Evolutionary conservation across 1,140 invertebrate species (phyloP), one percentile per base, ranked within the genome.

Genomic region (Papilio aristodemus): DNA sequence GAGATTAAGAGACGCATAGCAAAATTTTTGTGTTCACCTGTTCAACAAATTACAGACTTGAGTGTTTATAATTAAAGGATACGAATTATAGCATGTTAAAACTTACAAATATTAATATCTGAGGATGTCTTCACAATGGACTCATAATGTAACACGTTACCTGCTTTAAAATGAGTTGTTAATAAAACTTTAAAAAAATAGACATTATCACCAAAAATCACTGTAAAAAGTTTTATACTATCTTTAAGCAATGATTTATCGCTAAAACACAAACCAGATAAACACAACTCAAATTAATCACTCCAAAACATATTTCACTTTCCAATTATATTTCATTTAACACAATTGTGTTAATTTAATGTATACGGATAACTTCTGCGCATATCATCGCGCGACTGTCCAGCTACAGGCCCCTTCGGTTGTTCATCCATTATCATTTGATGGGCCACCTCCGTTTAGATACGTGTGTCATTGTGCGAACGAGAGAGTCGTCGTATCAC

Each of bases 361-460:
- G 13, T 64, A 43, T 43, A 37, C 60, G 43, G 17, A 60, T 62
- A 14, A 38, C 73, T 71, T 68, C 71, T 84, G 81, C 85, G 84
- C 79, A 84, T 82, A 87, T 81, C 77, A 76, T 50, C 67, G 72
- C 71, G 67, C 70, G 72, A 83, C 81, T 84, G 82, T 72, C 81
- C 83, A 80, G n/a, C n/a, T n/a, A n/a, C n/a, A n/a, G 85, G 86
- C 86, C 86, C 87, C 86, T 85, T 82, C 78, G 74, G 72, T 77
- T 74, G 75, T 73, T 81, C 70, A 81, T 84, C 78, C 75, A 85
- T 87, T 84, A 90, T 85, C 78, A 82, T 87, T 87, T 89, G 87
- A 90, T 89, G 76, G 86, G 72, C 81, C 78, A 90, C 79, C 86
- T 90, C 87, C 87, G 87, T 87, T 86, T 71, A 74, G 69, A 74